Percentiles rank a stretch among this genome's conserved stretches.
These are phyloP conservation scores for Monomorium pharaonis DNA, from an alignment of 1,140 invertebrate genomes.

Conservation along the genomic window DNA sequence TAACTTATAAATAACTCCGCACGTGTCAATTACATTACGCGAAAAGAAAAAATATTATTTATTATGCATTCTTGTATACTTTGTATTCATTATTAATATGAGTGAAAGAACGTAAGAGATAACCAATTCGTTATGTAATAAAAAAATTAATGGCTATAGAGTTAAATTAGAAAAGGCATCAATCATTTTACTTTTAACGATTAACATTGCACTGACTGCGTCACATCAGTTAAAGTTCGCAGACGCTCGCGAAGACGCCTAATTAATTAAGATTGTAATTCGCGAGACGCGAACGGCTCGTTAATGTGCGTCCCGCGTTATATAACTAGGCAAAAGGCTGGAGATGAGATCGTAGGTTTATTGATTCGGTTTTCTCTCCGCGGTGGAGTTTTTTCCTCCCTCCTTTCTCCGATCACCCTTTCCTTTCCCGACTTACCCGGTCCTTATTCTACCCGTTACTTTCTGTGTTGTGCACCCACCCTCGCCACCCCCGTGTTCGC, in stretches of 20 bases:
- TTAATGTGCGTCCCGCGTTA: slow-evolving; percentile 68
- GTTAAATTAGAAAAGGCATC: not conserved
- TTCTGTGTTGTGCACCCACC: slow-evolving; percentile 74
- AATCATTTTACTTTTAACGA: not conserved
- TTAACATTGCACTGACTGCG: not conserved
- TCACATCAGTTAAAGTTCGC: not conserved
- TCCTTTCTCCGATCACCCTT: slow-evolving; percentile 8
- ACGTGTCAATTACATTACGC: not conserved
- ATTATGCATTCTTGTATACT: not conserved
- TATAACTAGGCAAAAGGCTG: slow-evolving; percentile 71
- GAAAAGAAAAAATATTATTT: not conserved
- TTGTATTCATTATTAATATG: not conserved
- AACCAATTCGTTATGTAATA: not conserved
- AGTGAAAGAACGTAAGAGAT: not conserved
- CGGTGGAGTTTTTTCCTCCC: slow-evolving; percentile 76
- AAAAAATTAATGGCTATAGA: not conserved
- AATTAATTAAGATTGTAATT: slow-evolving; percentile 64
- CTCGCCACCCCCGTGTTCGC: slow-evolving; percentile 22
- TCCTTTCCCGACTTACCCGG: slow-evolving; percentile 42
- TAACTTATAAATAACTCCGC: not conserved
- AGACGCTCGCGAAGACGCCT: not conserved
- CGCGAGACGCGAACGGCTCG: slow-evolving; percentile 15
- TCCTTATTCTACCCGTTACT: slow-evolving; percentile 76
- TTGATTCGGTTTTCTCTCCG: slow-evolving; percentile 81
- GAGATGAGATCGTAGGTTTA: slow-evolving; percentile 79